Conservation (phyloP, 2,888 invertebrate genomes). For the Limnephilus lunatus region DNA sequence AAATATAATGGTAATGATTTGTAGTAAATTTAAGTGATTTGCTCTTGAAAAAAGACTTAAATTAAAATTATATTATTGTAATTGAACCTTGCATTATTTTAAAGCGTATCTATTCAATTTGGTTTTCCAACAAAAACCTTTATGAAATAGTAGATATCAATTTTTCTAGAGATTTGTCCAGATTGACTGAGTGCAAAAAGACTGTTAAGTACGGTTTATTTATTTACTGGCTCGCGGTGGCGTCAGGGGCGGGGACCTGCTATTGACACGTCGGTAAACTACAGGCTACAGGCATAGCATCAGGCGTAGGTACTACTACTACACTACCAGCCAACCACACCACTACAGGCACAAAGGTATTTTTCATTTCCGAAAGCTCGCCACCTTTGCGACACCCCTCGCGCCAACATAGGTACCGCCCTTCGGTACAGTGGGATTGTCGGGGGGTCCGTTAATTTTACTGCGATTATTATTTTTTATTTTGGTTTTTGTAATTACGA, state of each 20-base stretch:
- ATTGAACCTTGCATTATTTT: not conserved
- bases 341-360: constrained; percentile 58
- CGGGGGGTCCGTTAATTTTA: constrained; percentile 6
- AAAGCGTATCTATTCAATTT: not conserved
- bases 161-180: not conserved
- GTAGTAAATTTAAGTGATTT: no score
- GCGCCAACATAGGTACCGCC: not conserved
- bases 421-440: constrained; percentile 9
- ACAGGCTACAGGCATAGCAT: not conserved
- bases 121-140: not conserved
- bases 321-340: not conserved
- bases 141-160: not conserved
- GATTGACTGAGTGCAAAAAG: not conserved
- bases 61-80: not conserved
- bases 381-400: constrained; percentile 32
- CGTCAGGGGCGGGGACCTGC: constrained; percentile 50
- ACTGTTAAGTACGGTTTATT: not conserved
- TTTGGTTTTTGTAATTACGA: not conserved
- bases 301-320: not conserved
- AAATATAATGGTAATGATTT: no score
- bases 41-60: no score
- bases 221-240: constrained; percentile 27
- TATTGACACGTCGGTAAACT: constrained; percentile 61
- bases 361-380: constrained; percentile 59
- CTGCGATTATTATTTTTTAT: not conserved